phyloP scores from a whole-genome alignment of 1,140 invertebrate species.

The Phenacoccus solenopsis region DNA sequence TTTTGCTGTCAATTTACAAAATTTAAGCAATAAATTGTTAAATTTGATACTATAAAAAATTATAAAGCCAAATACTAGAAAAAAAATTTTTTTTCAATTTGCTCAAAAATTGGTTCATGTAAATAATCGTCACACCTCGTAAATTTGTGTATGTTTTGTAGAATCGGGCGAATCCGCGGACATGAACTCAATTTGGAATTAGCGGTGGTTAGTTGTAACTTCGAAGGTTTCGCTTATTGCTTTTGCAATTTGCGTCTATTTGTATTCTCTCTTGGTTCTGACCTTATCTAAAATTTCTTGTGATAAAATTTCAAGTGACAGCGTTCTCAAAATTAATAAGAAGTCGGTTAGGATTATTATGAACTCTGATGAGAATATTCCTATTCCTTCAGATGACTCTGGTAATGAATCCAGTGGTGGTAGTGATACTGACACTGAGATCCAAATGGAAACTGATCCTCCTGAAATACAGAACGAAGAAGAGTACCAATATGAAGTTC shows the following conservation, averaged over 20 bases:
- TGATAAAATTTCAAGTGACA: slow-evolving; percentile 8
- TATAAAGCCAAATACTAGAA: too few species aligned
- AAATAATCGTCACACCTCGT: background rate
- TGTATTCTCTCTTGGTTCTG: slow-evolving; percentile 14
- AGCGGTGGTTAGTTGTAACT: slow-evolving; percentile 10
- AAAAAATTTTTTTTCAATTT: too few species aligned
- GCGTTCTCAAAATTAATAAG: background rate
- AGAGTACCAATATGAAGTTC: slow-evolving; percentile 86
- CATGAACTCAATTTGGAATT: background rate
- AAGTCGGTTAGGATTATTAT: slow-evolving; percentile 36
- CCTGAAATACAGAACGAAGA: slow-evolving; percentile 68
- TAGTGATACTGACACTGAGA: slow-evolving; percentile 77
- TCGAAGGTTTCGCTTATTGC: slow-evolving; percentile 16
- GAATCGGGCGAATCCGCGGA: background rate
- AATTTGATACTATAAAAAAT: too few species aligned
- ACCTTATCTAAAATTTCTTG: slow-evolving; percentile 15
- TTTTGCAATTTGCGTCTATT: slow-evolving; percentile 13
- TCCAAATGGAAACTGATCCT: slow-evolving; percentile 72
- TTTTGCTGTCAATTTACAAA: too few species aligned
- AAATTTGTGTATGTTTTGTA: background rate
- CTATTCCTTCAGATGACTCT: slow-evolving; percentile 70
- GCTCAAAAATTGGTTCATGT: background rate
- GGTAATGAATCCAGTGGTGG: slow-evolving; percentile 83
- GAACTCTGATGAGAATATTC: slow-evolving; percentile 78
- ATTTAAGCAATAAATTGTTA: too few species aligned